Base-by-base conservation (phyloP, 2,888 invertebrate genomes). In the Tenthredo notha region DNA sequence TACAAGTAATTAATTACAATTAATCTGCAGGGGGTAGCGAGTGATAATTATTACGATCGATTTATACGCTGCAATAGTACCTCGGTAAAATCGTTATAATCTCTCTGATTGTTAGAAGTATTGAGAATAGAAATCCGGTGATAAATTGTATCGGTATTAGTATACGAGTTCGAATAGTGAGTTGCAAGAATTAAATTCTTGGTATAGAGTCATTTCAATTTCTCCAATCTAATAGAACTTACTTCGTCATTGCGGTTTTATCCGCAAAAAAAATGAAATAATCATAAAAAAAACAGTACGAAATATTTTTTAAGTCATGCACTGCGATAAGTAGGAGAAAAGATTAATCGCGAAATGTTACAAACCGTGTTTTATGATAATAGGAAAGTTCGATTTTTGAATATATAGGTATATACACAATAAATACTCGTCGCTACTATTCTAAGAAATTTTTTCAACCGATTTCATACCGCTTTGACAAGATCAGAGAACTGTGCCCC, bases 41-140 rank as follows among this genome's bases (percentile, higher is more conserved):
- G 58, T 80, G 80, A 80, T 80, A 80, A 80, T 80, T 80, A 80
- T 80, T 80, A 80, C 61, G 61, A n/a, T 61, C 61, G 40, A 80
- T 40, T 77, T 33, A 18, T 54, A 9, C 54, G n/a, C 6, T 47
- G 47, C 47, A 47, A 47, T 47, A 47, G 47, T 43, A 43, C 43
- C 29, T 33, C 47, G 47, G 47, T 47, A 47, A 47, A 12, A 47
- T 47, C 47, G 47, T 12, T 47, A 47, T 47, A 47, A 47, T 47
- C 47, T 47, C 3, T 47, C 47, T 47, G 58, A 80, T 80, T 80
- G 80, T 80, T 61, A 50, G 61, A 21, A 61, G 25, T 61, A 40
- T 80, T 40, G 15, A 40, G 37, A 37, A 61, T 61, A 61, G 40
- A 78, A 78, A 33, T 58, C 54, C 29, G n/a, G 37, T 21, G 25